Conservation (phyloP, 2,888 invertebrate genomes). For the Macroteleia sp. region DNA sequence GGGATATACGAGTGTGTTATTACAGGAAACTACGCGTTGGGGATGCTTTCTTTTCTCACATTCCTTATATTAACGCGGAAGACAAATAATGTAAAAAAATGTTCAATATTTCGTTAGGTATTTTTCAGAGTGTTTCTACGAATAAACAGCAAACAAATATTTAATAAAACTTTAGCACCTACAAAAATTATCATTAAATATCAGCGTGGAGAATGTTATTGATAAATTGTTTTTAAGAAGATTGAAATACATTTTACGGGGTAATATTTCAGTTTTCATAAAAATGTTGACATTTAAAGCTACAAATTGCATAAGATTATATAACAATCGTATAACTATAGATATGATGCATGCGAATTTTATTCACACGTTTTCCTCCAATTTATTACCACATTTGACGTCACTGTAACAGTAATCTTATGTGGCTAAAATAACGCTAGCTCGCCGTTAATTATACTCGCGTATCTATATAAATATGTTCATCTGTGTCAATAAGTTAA, state of each 20-base stretch:
- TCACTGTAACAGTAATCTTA: conserved; percentile 11
- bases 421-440: conserved; percentile 2
- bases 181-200: conserved; percentile 1
- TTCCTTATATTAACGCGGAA: conserved; percentile 18
- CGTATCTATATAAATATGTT: no score
- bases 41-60: conserved; percentile 10
- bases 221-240: background rate
- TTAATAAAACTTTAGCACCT: background rate
- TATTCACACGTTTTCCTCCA: background rate
- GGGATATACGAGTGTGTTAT: conserved; percentile 26
- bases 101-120: conserved; percentile 1
- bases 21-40: conserved; percentile 14
- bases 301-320: background rate
- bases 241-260: conserved; percentile 9
- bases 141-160: conserved; percentile 8
- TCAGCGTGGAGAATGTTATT: background rate
- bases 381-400: conserved; percentile 20
- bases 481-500: no score
- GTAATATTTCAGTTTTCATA: conserved; percentile 11
- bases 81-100: conserved; percentile 19
- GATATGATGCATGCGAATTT: background rate
- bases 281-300: conserved; percentile 13
- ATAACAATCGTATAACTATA: background rate
- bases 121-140: background rate
- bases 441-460: no score